Conservation (phyloP, 2,797 vertebrate species). For the Acropternis orthonyx region DNA sequence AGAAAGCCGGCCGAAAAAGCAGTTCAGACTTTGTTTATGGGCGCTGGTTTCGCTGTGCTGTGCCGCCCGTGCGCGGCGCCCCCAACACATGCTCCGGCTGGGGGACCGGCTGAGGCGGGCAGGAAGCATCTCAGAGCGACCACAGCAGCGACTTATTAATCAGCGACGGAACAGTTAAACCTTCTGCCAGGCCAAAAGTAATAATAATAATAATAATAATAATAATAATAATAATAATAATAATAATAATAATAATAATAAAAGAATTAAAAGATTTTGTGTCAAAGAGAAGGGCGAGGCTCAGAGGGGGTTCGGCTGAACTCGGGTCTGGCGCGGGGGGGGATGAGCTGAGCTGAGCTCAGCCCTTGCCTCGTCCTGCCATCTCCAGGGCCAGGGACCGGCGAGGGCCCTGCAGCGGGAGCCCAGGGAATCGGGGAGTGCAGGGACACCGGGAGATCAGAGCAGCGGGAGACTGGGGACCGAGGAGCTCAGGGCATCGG, state of each 20-base stretch:
- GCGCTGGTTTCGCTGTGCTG: conserved; percentile 19
- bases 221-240: no score
- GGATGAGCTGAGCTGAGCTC: background rate
- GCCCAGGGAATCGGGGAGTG: background rate
- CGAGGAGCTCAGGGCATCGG: no score
- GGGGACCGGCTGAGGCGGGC: conserved; percentile 59
- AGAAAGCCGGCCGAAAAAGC: background rate
- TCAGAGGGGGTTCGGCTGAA: background rate
- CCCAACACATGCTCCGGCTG: conserved; percentile 58
- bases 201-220: no score
- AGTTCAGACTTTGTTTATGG: background rate
- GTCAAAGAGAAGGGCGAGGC: background rate
- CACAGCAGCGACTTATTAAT: conserved; percentile 74
- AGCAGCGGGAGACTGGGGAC: no score
- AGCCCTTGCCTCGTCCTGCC: background rate
- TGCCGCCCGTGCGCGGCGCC: background rate
- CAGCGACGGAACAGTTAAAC: conserved; percentile 68
- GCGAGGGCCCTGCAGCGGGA: background rate
- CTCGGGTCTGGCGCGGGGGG: background rate
- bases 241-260: background rate
- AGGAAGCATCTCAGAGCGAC: conserved; percentile 77
- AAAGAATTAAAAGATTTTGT: background rate
- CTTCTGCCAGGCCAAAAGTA: conserved; percentile 12
- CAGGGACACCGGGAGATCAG: background rate
- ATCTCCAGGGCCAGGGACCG: background rate